Evolutionary conservation across 1,140 invertebrate genomes (phyloP), one percentile per base, ranked within the genome.

Genomic region (Reticulitermes speratus): DNA sequence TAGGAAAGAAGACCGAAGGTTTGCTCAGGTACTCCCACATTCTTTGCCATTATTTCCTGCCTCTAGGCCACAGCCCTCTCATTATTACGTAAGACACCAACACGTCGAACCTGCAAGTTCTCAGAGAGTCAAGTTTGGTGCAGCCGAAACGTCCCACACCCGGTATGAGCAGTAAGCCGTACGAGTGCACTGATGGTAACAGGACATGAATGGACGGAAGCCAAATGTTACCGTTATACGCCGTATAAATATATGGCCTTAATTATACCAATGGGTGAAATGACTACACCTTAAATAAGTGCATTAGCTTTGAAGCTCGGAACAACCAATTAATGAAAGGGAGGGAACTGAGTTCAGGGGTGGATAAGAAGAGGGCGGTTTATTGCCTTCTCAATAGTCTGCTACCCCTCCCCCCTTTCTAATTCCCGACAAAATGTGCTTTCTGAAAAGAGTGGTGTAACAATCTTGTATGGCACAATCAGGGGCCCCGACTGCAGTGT

Each of bases 361-460:
- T 75, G 65, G 65, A 75, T 75, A 75, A 8, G 65, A 75, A 75
- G 6, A 75, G n/a, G 65, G 65, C 30, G 65, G 65, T 75, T 75
- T 75, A 75, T 75, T 75, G 30, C 65, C 65, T 75, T 75, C 65
- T 75, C 25, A 30, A 75, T 30, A 25, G n/a, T 75, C n/a, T 38
- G 2, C 38, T 38, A 38, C 65, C n/a, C 65, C 25, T 30, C 9
- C 65, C 8, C n/a, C 25, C n/a, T 11, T 30, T 75, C 65, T 75
- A 75, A 75, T 75, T 75, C 65, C 25, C 65, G n/a, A 75, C 30
- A 75, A 75, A 75, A 30, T 75, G 65, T 75, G 65, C n/a, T 75
- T 75, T 75, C 65, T 75, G 65, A 75, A 75, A 75, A 75, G 65
- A 75, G 65, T 75, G 65, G 65, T 75, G 65, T 19, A 75, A 75